phyloP scores from a whole-genome alignment of 2,113 vertebrate genomes.

The Ptyas mucosa region DNA sequence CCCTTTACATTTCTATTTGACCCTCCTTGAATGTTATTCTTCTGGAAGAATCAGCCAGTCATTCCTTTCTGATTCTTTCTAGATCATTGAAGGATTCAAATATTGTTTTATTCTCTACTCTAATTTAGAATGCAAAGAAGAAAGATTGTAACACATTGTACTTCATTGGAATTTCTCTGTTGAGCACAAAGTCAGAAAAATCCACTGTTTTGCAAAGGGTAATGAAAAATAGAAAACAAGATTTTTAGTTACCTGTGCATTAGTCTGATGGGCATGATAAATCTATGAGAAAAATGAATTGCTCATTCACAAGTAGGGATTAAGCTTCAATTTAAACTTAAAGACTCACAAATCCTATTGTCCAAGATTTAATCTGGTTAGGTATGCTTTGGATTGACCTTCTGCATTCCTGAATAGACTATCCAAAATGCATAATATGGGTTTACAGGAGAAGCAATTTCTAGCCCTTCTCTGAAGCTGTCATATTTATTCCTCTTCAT shows the following conservation, averaged over 20 bases:
- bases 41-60: neutral
- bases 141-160: conserved; percentile 23
- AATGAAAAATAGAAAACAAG: conserved; percentile 44
- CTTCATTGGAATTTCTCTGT: neutral
- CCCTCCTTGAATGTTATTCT: neutral
- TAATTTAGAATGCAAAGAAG: conserved; percentile 24
- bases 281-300: conserved; percentile 65
- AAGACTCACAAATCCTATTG: conserved; percentile 52
- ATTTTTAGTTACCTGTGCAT: conserved; percentile 49
- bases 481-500: neutral
- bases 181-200: conserved; percentile 24
- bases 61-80: neutral
- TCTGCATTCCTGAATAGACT: conserved; percentile 46
- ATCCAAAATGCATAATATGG: conserved; percentile 41
- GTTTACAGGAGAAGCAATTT: conserved; percentile 19
- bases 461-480: conserved; percentile 13
- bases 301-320: conserved; percentile 62
- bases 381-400: conserved; percentile 47
- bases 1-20: neutral
- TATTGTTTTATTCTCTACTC: conserved; percentile 14
- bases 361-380: conserved; percentile 42
- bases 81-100: neutral
- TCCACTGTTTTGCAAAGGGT: conserved; percentile 34
- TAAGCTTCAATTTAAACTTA: conserved; percentile 65
- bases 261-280: conserved; percentile 42